Base-by-base conservation (phyloP, 2,888 invertebrate genomes). In the Acronicta leporina region DNA sequence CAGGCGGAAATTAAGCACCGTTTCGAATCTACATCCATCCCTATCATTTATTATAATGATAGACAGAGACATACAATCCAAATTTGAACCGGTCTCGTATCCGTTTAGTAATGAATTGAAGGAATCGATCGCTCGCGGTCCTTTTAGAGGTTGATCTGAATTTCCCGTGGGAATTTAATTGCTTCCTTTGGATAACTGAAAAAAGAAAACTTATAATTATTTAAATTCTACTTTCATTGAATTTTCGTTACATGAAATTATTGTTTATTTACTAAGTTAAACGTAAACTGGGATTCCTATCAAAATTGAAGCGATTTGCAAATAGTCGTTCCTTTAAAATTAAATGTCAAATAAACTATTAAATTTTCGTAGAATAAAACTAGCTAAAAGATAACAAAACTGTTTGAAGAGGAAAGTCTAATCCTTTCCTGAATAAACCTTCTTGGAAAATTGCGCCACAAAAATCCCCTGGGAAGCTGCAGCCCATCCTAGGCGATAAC, bases 1-100 rank as follows among this genome's bases (percentile, higher is more conserved):
- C 70, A 75, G 68, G 76, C 66, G 64, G 75, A 80, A 75, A 79
- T 77, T 75, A 75, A 68, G 61, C 63, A 75, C 73, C 73, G 68
- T 73, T 71, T 71, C 75, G 50, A 76, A 81, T 78, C 61, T 41
- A 65, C 48, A 72, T 72, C 76, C 27, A 72, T 75, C 73, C 73
- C 66, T 82, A 75, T 81, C 80, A 58, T 61, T 55, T 67, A 57
- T 71, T 73, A 75, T 75, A 66, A 65, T 73, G 72, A 57, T 63
- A 70, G 75, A 81, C 66, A 67, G 77, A 69, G 72, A 78, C 60
- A 56, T 49, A 64, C 51, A 56, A 80, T 74, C 55, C 56, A 68
- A 70, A 81, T 74, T 66, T 61, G 58, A 68, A 72, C 73, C 75
- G 58, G 68, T 75, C 47, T 25, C 30, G 27, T 56, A 57, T 58